Evolutionary conservation across 2,888 invertebrate genomes (phyloP), one percentile per base, ranked within the genome.

Genomic region (Horisme vitalbata): DNA sequence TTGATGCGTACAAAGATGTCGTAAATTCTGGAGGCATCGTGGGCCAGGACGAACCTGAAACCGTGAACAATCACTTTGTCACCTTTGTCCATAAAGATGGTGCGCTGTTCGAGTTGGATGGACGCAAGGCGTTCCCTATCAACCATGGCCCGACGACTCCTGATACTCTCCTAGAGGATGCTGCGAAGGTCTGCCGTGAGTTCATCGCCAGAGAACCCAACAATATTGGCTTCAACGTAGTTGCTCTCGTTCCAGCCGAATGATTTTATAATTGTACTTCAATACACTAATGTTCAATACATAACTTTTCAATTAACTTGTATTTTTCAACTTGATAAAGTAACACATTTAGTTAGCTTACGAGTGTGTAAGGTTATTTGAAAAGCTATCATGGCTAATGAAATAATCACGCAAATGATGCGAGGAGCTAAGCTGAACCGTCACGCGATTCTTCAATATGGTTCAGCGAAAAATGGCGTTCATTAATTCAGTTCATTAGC

Each of bases 171-270:
- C 83, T 97, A 23, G 92, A 94, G 89, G 96, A 97, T 80, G 94
- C 97, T 4, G 95, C 95, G 0, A 93, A 92, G 52, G 93, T 97
- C 9, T 96, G 97, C 77, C 93, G 93, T 61, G 91, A 94, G 65
- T 98, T 96, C 72, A 97, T 98, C 90, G 92, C 92, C 31, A 91
- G 95, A 44, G 96, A 97, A 79, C 96, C 97, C 0, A 93, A 95
- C 38, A 95, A 97, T 71, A 90, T 97, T 45, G 94, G 95, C 63
- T 98, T 98, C 75, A 96, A 95, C 39, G 92, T 97, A 36, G 93
- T 97, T 72, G 97, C 97, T 32, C 90, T 98, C 34, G 91, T 94
- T 48, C 91, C 92, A 28, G 71, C 90, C 41, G 63, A 75, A 43
- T 79, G 65, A 69, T 59, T 55, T 32, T 51, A 35, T 41, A 33